Conservation (phyloP, 2,113 vertebrate species). For the Vidua macroura region DNA sequence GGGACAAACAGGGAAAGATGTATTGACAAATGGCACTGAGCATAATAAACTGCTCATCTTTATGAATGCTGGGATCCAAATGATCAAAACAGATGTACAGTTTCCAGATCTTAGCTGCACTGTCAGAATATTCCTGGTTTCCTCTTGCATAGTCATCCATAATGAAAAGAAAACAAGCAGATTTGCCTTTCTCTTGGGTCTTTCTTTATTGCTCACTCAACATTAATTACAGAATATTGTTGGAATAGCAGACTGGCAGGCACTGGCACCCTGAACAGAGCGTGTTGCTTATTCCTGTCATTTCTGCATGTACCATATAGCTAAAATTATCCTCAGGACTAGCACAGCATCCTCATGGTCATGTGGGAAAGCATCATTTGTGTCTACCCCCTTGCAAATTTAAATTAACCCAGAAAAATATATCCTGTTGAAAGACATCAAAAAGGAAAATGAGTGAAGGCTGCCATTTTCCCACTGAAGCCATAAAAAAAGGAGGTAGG, state of each 20-base stretch:
- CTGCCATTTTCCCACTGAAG: neutral
- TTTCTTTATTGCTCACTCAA: conserved; percentile 66
- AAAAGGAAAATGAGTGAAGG: conserved; percentile 3
- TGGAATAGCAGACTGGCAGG: conserved; percentile 56
- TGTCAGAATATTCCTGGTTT: conserved; percentile 64
- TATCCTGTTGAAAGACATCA: neutral
- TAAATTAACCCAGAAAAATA: neutral
- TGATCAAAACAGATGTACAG: conserved; percentile 71
- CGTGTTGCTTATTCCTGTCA: neutral
- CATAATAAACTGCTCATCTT: conserved; percentile 68
- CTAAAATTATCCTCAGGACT: conserved; percentile 10
- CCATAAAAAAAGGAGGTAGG: neutral
- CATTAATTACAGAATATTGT: conserved; percentile 68
- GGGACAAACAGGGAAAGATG: conserved; percentile 67
- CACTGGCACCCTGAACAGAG: conserved; percentile 27
- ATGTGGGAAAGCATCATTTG: neutral
- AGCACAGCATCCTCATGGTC: neutral
- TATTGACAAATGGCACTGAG: conserved; percentile 69
- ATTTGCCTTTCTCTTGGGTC: conserved; percentile 67
- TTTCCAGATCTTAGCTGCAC: conserved; percentile 67
- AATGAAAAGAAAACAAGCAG: conserved; percentile 69
- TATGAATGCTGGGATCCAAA: conserved; percentile 69
- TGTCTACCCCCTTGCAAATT: neutral
- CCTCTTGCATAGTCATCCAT: conserved; percentile 58
- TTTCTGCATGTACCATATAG: neutral